Evolutionary conservation across 2,888 invertebrate genomes (phyloP).

Genomic region (Elmis aenea): DNA sequence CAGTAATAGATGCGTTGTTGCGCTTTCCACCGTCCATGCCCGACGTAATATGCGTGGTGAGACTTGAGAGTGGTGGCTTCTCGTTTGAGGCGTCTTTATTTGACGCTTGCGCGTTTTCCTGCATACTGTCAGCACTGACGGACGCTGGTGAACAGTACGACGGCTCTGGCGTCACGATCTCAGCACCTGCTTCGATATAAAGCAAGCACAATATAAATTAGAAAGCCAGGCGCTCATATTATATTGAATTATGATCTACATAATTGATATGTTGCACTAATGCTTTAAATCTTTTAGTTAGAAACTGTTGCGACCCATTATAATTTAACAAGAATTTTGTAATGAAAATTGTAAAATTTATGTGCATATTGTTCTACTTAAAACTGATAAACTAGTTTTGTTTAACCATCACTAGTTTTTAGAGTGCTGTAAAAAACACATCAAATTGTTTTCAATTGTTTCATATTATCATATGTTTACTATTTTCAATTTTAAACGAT

Average conservation of each 20-base stretch:
- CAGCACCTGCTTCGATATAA: slow-evolving; percentile 40
- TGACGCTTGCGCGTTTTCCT: slow-evolving; percentile 34
- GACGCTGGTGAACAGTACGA: slow-evolving; percentile 13
- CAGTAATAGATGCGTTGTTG: slow-evolving; percentile 30
- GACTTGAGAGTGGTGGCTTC: slow-evolving; percentile 32
- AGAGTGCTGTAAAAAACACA: too few species aligned
- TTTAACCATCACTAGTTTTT: too few species aligned
- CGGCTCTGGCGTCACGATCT: slow-evolving; percentile 38
- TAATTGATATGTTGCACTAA: slow-evolving; percentile 10
- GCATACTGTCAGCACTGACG: slow-evolving; percentile 9
- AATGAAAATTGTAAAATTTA: too few species aligned
- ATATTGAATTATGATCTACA: slow-evolving; percentile 7
- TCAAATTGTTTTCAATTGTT: too few species aligned
- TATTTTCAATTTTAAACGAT: too few species aligned
- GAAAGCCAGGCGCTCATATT: slow-evolving; percentile 12
- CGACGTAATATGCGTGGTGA: slow-evolving; percentile 13
- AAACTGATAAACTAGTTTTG: too few species aligned
- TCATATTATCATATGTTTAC: too few species aligned
- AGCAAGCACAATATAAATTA: slow-evolving; percentile 17
- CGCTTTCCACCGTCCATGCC: slow-evolving; percentile 32
- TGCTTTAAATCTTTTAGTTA: too few species aligned
- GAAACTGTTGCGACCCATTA: too few species aligned
- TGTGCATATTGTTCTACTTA: too few species aligned
- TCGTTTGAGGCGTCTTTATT: slow-evolving; percentile 33
- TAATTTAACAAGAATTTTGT: too few species aligned